Percentiles rank a stretch among this genome's conserved stretches.
These are phyloP conservation scores for Emydoidea blandingii DNA, from an alignment of 2,797 vertebrate species.

Conservation along the genomic window DNA sequence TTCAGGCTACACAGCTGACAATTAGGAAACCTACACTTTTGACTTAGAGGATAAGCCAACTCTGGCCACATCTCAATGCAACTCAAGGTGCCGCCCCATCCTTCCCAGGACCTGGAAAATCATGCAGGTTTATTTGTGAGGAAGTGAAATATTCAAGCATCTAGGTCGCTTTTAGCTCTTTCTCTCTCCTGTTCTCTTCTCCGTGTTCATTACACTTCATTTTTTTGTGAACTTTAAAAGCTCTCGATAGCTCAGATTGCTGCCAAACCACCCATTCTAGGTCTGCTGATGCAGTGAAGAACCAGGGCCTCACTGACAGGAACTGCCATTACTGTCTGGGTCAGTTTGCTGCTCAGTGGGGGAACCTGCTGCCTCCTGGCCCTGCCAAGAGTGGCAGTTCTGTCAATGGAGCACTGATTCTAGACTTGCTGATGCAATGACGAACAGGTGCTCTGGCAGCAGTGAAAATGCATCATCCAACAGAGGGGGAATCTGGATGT, in stretches of 20 bases:
- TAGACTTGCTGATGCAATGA: background rate
- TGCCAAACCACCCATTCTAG: background rate
- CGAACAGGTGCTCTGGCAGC: background rate
- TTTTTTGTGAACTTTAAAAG: background rate
- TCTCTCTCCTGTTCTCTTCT: background rate
- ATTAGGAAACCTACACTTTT: background rate
- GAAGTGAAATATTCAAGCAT: background rate
- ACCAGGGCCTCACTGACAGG: background rate
- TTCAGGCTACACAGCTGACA: conserved; percentile 48
- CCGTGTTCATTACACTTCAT: background rate
- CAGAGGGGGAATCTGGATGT: background rate
- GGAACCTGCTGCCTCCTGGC: background rate
- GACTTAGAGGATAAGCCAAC: conserved; percentile 33
- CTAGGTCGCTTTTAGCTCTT: background rate
- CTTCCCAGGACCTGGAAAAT: background rate
- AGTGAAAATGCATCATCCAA: background rate
- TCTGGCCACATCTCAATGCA: conserved; percentile 55
- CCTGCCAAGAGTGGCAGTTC: background rate
- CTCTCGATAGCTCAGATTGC: background rate
- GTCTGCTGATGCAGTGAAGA: background rate
- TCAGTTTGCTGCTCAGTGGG: background rate
- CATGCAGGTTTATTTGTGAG: background rate
- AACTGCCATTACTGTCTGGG: background rate
- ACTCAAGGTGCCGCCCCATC: background rate
- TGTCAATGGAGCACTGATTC: background rate